Percentiles rank a stretch among this genome's conserved stretches.
Evolutionary conservation across 2,797 vertebrate species (phyloP).

Genomic region (Poeciliopsis presidionis): DNA sequence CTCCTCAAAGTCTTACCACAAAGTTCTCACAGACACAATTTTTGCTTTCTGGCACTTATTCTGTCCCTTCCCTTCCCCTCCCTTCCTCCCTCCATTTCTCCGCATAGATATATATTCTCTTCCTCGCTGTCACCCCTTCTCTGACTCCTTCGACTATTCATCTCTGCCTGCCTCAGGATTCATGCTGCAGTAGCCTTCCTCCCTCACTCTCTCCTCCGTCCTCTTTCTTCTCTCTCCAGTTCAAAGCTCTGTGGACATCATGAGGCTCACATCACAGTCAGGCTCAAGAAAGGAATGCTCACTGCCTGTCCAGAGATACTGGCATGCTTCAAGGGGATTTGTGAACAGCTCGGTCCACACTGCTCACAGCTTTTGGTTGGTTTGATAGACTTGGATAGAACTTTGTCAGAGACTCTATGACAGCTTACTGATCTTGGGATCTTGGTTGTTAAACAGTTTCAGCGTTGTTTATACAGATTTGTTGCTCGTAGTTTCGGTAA

Average conservation of each 20-base stretch:
- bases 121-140: slow-evolving; percentile 39
- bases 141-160: slow-evolving; percentile 45
- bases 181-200: slow-evolving; percentile 40
- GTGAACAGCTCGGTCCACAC: slow-evolving; percentile 28
- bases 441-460: neutral
- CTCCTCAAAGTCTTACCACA: slow-evolving; percentile 64
- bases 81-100: neutral
- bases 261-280: slow-evolving; percentile 52
- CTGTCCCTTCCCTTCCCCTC: neutral
- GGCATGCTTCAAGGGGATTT: slow-evolving; percentile 53
- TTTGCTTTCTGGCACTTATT: slow-evolving; percentile 44
- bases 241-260: slow-evolving; percentile 55
- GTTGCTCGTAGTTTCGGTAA: neutral
- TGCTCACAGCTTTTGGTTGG: slow-evolving; percentile 19
- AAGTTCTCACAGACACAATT: slow-evolving; percentile 58
- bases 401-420: slow-evolving; percentile 12
- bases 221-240: slow-evolving; percentile 39
- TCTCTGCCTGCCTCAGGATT: slow-evolving; percentile 56
- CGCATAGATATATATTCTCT: slow-evolving; percentile 18
- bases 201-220: slow-evolving; percentile 17
- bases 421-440: neutral
- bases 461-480: neutral
- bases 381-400: neutral
- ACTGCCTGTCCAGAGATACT: slow-evolving; percentile 45
- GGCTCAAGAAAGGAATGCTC: slow-evolving; percentile 46